Conservation (phyloP, 2,888 invertebrate species). For the Stenotaenia linearis region DNA sequence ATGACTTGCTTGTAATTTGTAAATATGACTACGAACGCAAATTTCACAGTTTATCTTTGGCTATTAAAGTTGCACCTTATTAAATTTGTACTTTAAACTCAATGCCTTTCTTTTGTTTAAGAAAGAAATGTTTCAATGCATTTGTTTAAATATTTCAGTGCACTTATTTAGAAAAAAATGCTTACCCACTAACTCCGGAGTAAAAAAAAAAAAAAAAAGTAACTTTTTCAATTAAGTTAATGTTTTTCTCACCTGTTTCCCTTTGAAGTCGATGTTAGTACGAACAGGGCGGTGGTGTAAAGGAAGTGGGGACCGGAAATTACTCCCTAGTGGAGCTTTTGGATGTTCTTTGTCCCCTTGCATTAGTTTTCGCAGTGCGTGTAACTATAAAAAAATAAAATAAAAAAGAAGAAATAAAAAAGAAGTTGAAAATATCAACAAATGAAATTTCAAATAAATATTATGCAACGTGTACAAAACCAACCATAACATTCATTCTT, state of each 20-base stretch:
- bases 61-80: no score
- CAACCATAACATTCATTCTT: not conserved
- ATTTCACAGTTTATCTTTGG: no score
- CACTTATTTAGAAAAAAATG: not conserved
- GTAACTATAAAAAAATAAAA: constrained; percentile 59
- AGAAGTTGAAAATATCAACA: not conserved
- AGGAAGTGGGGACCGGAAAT: constrained; percentile 86
- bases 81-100: no score
- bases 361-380: constrained; percentile 78
- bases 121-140: not conserved
- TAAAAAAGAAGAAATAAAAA: not conserved
- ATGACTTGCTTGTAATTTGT: no score
- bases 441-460: not conserved
- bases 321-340: constrained; percentile 88
- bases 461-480: not conserved
- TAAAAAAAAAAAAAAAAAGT: not conserved
- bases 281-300: constrained; percentile 88
- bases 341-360: constrained; percentile 79
- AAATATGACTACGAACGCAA: no score
- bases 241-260: constrained; percentile 38
- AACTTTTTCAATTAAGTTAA: not conserved
- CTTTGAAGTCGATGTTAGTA: constrained; percentile 88
- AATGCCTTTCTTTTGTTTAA: not conserved
- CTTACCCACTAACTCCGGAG: no score
- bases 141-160: not conserved